Base-by-base conservation (phyloP, 2,113 vertebrate species). In the Peromyscus leucopus region DNA sequence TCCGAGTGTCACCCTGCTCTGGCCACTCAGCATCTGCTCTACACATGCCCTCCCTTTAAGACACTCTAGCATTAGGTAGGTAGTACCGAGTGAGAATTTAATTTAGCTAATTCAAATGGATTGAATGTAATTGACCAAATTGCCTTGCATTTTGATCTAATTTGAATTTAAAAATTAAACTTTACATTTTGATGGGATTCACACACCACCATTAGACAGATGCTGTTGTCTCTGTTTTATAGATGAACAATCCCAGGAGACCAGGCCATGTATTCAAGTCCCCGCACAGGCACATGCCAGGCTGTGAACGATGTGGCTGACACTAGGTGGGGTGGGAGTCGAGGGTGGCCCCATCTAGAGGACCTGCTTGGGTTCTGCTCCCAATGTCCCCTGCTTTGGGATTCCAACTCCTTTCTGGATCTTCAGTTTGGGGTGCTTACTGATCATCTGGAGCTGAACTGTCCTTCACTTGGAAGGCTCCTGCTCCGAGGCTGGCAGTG, bases 281-380 rank as follows among this genome's bases (percentile, higher is more conserved):
- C 4, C 7, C 4, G 0, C 2, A 39, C 5, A 2, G 0, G 10
- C 13, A 9, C 6, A 1, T 12, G 1, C 72, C 7, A 0, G 7
- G 15, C 36, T 22, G 1, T 15, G 82, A n/a, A 4, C 26, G 42
- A 55, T 42, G 46, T 12, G 22, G 22, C 46, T 59, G 11, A n/a
- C 15, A 8, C 21, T 75, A 31, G 67, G 12, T 19, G 79, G 59
- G 10, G 19, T 21, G 85, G 46, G 65, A 55, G 28, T 31, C 48
- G 33, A 42, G 61, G 9, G 7, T 13, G 22, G 33, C 1, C 65
- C 17, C 19, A 0, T 65, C 12, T 19, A 74, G 71, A 16, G 7
- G 12, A 9, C 16, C 28, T 72, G 3, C 9, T 16, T 46, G 28
- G 51, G 42, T 9, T 39, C 65, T 80, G 28, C n/a, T 51, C 57